Conservation (phyloP, 2,888 invertebrate species). For the Spodoptera exigua region DNA sequence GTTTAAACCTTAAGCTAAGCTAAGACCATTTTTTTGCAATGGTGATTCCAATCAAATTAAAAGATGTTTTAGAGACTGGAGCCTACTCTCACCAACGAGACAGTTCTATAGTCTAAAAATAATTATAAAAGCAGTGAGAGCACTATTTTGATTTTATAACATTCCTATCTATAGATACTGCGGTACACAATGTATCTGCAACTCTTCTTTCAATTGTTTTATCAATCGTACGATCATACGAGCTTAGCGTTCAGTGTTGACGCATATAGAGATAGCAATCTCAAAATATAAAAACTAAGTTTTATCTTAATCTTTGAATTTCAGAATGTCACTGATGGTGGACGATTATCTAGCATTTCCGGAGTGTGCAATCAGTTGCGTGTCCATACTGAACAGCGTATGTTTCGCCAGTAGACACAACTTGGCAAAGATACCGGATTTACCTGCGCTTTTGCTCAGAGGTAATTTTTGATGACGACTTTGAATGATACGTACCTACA, state of each 20-base stretch:
- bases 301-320: constrained; percentile 78
- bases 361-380: constrained; percentile 89
- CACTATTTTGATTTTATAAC: too few species aligned
- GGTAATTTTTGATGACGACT: constrained; percentile 59
- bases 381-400: constrained; percentile 81
- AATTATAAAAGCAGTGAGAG: too few species aligned
- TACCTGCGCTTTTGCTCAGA: constrained; percentile 77
- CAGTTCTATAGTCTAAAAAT: too few species aligned
- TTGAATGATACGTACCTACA: background rate
- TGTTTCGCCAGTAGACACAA: constrained; percentile 76
- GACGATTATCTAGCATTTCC: constrained; percentile 85
- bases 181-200: background rate
- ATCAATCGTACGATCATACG: constrained; percentile 23
- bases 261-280: too few species aligned
- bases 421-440: constrained; percentile 76
- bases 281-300: too few species aligned
- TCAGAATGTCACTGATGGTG: constrained; percentile 85
- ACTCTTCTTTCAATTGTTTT: background rate
- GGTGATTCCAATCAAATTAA: too few species aligned
- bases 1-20: too few species aligned
- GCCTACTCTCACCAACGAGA: too few species aligned
- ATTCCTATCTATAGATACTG: background rate
- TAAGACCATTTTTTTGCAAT: too few species aligned
- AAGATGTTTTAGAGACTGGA: too few species aligned
- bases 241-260: constrained; percentile 2